A percentile compares a stretch with the other conserved stretches of the same genome.
Evolutionary conservation across 2,113 vertebrate genomes (phyloP).

Genomic region (Calonectris borealis): DNA sequence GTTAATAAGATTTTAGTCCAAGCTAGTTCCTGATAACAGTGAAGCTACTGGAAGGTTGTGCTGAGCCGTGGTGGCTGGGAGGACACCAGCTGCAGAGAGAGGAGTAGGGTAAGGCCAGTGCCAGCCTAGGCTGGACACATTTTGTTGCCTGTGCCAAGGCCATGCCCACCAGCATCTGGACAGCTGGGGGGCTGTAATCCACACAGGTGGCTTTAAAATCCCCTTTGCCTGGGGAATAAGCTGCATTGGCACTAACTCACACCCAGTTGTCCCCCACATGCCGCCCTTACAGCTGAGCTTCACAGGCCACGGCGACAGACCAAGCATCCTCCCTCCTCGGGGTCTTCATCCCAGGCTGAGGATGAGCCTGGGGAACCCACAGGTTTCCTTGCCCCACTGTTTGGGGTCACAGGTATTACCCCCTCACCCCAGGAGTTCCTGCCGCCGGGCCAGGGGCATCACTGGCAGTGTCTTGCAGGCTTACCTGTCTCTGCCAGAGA

Average conservation of each 20-base stretch:
- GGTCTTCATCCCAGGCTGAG: not conserved
- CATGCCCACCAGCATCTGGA: accelerated
- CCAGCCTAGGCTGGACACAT: not conserved
- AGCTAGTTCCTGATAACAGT: not conserved
- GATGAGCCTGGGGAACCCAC: not conserved
- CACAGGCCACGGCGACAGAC: not conserved
- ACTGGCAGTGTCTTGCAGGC: not conserved
- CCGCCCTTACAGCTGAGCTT: not conserved
- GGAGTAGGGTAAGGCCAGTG: not conserved
- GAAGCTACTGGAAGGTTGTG: not conserved
- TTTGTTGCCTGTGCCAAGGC: not conserved
- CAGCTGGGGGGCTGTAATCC: not conserved
- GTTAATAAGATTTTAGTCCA: not conserved
- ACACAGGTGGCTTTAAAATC: not conserved
- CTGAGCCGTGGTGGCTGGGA: not conserved
- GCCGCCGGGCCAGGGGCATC: too few relatives aligned
- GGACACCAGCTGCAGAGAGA: not conserved
- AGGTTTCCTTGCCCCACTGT: not conserved
- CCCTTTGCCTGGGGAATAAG: not conserved
- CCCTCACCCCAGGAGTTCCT: not conserved
- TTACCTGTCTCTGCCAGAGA: not conserved
- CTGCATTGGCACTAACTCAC: not conserved
- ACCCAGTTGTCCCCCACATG: not conserved
- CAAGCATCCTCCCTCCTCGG: accelerated
- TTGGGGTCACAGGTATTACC: not conserved